Evolutionary conservation across 35 echinoderm and acorn worm genomes (phyloP), one percentile per base, ranked within the genome.

Genomic region (Strongylocentrotus purpuratus): DNA sequence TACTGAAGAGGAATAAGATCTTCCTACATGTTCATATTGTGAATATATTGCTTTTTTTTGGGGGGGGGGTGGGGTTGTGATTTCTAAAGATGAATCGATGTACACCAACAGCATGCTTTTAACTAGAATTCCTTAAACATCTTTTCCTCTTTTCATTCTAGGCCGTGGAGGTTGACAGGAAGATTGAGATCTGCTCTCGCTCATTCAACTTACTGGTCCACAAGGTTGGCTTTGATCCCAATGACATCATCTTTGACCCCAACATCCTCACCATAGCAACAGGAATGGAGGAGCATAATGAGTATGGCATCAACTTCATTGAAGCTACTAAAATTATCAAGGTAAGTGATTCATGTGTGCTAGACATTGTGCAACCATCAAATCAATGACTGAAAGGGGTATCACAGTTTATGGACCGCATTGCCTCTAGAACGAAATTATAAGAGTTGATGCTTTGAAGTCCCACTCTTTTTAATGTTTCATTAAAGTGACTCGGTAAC

Each of bases 181-280:
- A 99, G 92, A 41, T 99, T 0, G 96, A 99, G 86, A 99, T 97
- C 60, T 99, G 98, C 60, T 95, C 98, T 33, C 93, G 98, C 46
- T 99, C 98, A 2, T 99, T 98, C 86, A 95, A 99, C 71, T 48
- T 99, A 5, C 97, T 99, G 48, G 95, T 98, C 18, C 94, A 99
- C 32, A 95, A 97, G 88, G 45, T 99, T 87, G 96, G 96, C 12
- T 99, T 99, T 89, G 96, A 99, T 87, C 97, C 97, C 5, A 98
- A 97, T 97, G 98, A 99, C 95, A 98, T 99, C 88, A 97, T 99
- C 58, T 99, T 99, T 97, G 98, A 99, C 94, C 98, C 98, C 33
- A 99, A 99, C 94, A 99, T 99, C 46, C 96, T 99, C 86, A 99
- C 98, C 45, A 99, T 99, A 97, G 98, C 98, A 88, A 99, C 98